Base-by-base conservation (phyloP, 2,797 vertebrate species). In the Zenarchopterus dispar region DNA sequence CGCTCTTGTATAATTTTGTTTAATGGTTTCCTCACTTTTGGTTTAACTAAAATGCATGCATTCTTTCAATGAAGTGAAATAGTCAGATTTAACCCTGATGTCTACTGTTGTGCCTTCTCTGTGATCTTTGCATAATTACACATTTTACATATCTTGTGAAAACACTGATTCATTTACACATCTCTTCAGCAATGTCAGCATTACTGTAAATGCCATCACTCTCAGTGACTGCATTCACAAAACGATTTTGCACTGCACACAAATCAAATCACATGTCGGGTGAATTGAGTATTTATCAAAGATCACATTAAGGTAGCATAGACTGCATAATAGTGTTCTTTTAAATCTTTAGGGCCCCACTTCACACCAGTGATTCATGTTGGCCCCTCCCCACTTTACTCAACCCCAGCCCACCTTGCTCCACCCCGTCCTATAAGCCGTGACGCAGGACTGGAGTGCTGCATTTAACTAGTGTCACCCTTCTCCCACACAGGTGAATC, bases 401-500 rank as follows among this genome's bases (percentile, higher is more conserved):
- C 70, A 80, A 80, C 13, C 63, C 81, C 64, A 7, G 70, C 81
- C 66, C 67, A 68, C 76, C 46, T 73, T 82, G 73, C 69, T 78
- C 77, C 69, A 62, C 47, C 69, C 67, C 0, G 59, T 47, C 70
- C 80, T 75, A 31, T 64, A 60, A 86, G 75, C 72, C 80, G 67
- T 73, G 62, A 78, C 75, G 75, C 39, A 62, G 85, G 91, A 93
- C 91, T 90, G 74, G 92, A 87, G 88, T 93, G 89, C 91, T 94
- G 93, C 93, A 90, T 93, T 94, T 94, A 94, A 94, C 92, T 92
- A 93, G 93, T 94, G 91, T 94, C 93, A 93, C 92, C 93, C 93
- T 94, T 99, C 96, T 99, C 94, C 94, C 93, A 97, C 91, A 90
- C 98, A 99, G 98, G 98, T 99, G 97, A 98, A 96, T 95, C 97